Conservation (phyloP, 2,113 vertebrate species). For the Cebus imitator region DNA sequence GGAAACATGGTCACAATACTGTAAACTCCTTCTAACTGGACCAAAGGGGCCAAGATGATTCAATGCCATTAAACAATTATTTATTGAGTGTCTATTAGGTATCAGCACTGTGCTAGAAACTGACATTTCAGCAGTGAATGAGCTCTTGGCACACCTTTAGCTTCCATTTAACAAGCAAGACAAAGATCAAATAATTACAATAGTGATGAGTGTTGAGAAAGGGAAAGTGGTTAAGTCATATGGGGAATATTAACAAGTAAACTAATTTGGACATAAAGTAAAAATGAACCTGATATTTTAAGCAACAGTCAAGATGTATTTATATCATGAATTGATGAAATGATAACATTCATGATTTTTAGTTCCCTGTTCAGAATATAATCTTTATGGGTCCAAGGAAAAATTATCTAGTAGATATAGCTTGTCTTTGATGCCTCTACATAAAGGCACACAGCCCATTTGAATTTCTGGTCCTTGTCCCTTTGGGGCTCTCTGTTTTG, state of each 20-base stretch:
- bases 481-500: not conserved
- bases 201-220: not conserved
- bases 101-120: not conserved
- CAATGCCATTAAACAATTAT: not conserved
- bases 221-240: not conserved
- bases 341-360: not conserved
- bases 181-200: not conserved
- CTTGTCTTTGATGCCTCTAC: not conserved
- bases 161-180: not conserved
- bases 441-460: not conserved
- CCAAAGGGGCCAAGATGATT: not conserved
- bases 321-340: not conserved
- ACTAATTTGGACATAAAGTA: not conserved
- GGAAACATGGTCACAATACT: not conserved
- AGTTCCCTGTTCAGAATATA: not conserved
- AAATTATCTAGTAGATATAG: not conserved
- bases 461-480: not conserved
- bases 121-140: not conserved
- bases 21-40: not conserved
- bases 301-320: not conserved
- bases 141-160: not conserved
- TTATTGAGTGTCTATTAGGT: not conserved
- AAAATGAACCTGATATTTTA: not conserved
- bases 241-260: not conserved
- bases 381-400: not conserved